Percentiles rank a stretch among this genome's conserved stretches.
Conservation (phyloP, 2,888 invertebrate species). For the Drosophila melanocephala region DNA sequence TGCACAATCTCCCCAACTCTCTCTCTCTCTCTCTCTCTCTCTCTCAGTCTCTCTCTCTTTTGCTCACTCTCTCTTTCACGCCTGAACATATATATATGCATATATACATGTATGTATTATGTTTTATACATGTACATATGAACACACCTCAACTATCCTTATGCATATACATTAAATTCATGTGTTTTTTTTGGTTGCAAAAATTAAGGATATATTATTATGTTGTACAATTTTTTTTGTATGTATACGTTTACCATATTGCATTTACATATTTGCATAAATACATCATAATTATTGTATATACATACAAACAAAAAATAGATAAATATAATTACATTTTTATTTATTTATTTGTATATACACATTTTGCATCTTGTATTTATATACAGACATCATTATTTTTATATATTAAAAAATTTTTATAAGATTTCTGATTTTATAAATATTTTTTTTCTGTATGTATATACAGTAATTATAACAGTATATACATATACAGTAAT, state of each 20-base stretch:
- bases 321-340: not conserved
- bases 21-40: not conserved
- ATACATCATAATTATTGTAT: not conserved
- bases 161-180: not conserved
- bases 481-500: too few relatives aligned
- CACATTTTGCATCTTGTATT: not conserved
- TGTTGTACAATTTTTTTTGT: not conserved
- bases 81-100: not conserved
- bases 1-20: conserved; percentile 30
- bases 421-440: too few relatives aligned
- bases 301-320: not conserved
- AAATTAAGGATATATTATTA: not conserved
- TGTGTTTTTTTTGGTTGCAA: not conserved
- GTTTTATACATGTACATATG: not conserved
- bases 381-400: too few relatives aligned
- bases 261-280: not conserved
- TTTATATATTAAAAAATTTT: too few relatives aligned
- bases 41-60: conserved; percentile 16
- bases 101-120: conserved; percentile 3
- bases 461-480: too few relatives aligned
- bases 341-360: not conserved
- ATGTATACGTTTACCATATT: not conserved
- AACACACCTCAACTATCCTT: not conserved
- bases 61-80: not conserved
- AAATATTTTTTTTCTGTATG: too few relatives aligned